A percentile compares a stretch with the other conserved stretches of the same genome.
phyloP scores from a whole-genome alignment of 2,888 invertebrate genomes.

The Drosophila paramelanica region DNA sequence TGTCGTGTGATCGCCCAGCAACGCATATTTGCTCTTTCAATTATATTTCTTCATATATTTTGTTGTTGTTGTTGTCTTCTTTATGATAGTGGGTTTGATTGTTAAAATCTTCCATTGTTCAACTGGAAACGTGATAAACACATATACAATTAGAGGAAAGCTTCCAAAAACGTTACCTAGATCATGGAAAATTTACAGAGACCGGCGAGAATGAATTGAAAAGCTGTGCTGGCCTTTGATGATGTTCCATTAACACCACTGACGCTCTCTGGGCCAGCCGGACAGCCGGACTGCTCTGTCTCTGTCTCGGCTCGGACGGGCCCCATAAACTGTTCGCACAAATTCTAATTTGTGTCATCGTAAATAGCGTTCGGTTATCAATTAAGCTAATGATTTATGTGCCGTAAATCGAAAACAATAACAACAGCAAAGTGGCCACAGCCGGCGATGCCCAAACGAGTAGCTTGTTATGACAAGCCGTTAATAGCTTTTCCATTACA shows the following conservation, averaged over 20 bases:
- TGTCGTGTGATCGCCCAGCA: constrained; percentile 42
- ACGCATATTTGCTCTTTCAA: constrained; percentile 13
- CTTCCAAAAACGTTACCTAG: constrained; percentile 53
- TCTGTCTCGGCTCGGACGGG: constrained; percentile 32
- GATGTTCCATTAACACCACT: constrained; percentile 56
- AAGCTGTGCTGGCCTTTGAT: constrained; percentile 15
- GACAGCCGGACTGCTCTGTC: not conserved
- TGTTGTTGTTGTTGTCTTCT: not conserved
- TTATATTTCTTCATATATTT: constrained; percentile 1
- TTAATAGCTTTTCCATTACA: constrained; percentile 76
- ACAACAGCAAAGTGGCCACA: constrained; percentile 61
- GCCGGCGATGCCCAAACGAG: constrained; percentile 32
- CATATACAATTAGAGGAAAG: constrained; percentile 45
- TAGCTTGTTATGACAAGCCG: constrained; percentile 75
- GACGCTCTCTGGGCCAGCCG: not conserved
- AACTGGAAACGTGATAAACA: constrained; percentile 61
- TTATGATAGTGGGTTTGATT: constrained; percentile 12
- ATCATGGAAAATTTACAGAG: constrained; percentile 57
- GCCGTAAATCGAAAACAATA: constrained; percentile 78
- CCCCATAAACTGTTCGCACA: constrained; percentile 75
- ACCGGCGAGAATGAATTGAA: not conserved
- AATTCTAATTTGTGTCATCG: constrained; percentile 81
- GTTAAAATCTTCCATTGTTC: constrained; percentile 64
- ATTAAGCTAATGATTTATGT: constrained; percentile 79
- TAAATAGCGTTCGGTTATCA: constrained; percentile 77